Base-by-base conservation (phyloP, 2,888 invertebrate genomes). In the Orthosia gracilis region DNA sequence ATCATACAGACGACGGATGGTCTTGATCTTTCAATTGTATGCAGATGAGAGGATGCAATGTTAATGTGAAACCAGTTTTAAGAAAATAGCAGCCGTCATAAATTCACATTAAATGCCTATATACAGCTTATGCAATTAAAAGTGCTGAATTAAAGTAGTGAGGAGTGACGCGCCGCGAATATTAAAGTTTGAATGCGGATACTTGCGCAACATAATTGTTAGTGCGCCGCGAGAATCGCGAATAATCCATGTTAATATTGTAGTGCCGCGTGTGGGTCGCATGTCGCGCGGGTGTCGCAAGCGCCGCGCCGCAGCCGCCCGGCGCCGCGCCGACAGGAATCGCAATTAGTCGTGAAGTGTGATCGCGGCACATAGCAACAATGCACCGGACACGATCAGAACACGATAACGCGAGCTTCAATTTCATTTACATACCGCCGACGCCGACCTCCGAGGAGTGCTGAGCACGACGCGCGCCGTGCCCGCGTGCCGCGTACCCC, bases 151-250 rank as follows among this genome's bases (percentile, higher is more conserved):
- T 85, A 86, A 83, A 84, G 84, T 87, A 68, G 84, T 73, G 63
- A 85, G 82, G 84, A 85, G 85, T 83, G 80, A 85, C 88, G 89
- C 87, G 87, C 79, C 85, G 85, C 84, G 92, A 92, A 93, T 92
- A 89, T 85, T 84, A 86, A 91, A 88, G 84, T 89, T 87, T 83
- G 85, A 88, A 87, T 85, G 88, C 89, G 89, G 89, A 89, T 88
- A 89, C 88, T 93, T 93, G 91, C 92, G 93, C 91, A 94, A 94
- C 78, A 81, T 93, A 92, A 92, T 94, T 90, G 93, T 88, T 83
- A 85, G 90, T 77, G 89, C 91, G 92, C 89, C 78, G 85, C 84
- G 86, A 88, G 94, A 90, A 94, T 93, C 89, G 89, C 86, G 89
- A 91, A 86, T 89, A 85, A 84, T 88, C 84, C 85, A 83, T 70